These are phyloP conservation scores for Eurystomus gularis DNA, from an alignment of 2,113 vertebrate genomes.

Conservation along the genomic window DNA sequence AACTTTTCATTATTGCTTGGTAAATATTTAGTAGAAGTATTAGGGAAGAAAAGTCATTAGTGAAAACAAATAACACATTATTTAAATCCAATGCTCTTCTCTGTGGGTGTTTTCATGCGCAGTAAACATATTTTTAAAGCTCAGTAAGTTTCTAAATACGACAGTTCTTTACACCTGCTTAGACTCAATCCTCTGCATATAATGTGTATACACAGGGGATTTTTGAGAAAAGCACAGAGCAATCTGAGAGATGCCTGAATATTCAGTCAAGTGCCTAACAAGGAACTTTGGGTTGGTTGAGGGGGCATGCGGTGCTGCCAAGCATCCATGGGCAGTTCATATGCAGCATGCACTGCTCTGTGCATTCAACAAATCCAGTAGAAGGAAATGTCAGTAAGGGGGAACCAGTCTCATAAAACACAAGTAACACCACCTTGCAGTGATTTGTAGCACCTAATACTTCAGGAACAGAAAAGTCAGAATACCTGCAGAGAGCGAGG, in stretches of 20 bases:
- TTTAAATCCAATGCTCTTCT: neutral
- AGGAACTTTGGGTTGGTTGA: neutral
- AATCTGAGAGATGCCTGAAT: neutral
- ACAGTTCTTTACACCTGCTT: neutral
- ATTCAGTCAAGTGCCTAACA: neutral
- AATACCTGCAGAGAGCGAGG: neutral
- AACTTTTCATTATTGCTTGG: neutral
- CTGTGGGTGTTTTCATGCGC: neutral
- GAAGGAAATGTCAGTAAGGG: neutral
- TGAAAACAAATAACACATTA: neutral
- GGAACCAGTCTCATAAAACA: neutral
- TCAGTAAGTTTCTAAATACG: neutral
- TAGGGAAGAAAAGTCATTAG: neutral
- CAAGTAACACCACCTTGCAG: neutral
- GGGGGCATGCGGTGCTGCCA: neutral
- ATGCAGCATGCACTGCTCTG: neutral
- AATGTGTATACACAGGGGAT: neutral
- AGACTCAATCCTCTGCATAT: neutral
- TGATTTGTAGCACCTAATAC: neutral
- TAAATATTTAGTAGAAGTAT: neutral
- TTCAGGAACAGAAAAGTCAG: neutral
- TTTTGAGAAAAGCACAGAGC: neutral
- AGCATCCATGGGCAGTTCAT: neutral
- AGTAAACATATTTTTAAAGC: slow-evolving; percentile 12
- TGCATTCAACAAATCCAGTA: neutral